phyloP scores from a whole-genome alignment of 2,888 invertebrate species.

The Metellina segmentata region DNA sequence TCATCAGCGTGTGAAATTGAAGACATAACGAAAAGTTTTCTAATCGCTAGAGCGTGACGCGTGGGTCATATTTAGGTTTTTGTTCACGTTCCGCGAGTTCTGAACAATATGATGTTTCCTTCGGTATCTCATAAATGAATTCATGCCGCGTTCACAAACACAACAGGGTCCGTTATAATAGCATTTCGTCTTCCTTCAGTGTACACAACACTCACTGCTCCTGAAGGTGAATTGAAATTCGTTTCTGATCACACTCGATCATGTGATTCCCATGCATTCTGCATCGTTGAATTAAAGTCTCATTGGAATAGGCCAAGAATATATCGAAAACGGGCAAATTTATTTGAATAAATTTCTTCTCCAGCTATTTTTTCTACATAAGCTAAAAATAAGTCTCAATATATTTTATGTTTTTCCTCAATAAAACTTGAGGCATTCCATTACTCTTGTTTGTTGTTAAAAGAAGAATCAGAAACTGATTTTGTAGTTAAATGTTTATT shows the following conservation, averaged over 20 bases:
- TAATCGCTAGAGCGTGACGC: constrained; percentile 50
- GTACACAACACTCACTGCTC: constrained; percentile 21
- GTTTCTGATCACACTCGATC: neutral
- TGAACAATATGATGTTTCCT: constrained; percentile 47
- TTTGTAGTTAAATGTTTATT: too few species aligned
- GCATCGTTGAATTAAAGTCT: neutral
- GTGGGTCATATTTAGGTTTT: constrained; percentile 31
- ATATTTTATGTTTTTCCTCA: neutral
- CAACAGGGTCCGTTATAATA: constrained; percentile 9
- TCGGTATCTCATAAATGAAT: constrained; percentile 35
- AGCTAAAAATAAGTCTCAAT: neutral
- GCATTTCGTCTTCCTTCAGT: constrained; percentile 11
- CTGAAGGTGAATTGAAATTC: constrained; percentile 40
- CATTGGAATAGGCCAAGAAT: neutral
- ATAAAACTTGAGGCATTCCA: neutral
- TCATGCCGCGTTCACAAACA: constrained; percentile 20
- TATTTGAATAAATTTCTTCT: neutral
- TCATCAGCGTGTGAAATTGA: constrained; percentile 53
- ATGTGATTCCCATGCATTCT: neutral
- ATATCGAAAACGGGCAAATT: neutral
- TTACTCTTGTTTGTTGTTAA: neutral
- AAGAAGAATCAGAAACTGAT: too few species aligned
- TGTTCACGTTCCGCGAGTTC: constrained; percentile 25
- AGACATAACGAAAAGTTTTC: constrained; percentile 44
- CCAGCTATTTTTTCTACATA: neutral